Evolutionary conservation across 2,797 vertebrate species (phyloP).

Genomic region (Prunella strophiata): DNA sequence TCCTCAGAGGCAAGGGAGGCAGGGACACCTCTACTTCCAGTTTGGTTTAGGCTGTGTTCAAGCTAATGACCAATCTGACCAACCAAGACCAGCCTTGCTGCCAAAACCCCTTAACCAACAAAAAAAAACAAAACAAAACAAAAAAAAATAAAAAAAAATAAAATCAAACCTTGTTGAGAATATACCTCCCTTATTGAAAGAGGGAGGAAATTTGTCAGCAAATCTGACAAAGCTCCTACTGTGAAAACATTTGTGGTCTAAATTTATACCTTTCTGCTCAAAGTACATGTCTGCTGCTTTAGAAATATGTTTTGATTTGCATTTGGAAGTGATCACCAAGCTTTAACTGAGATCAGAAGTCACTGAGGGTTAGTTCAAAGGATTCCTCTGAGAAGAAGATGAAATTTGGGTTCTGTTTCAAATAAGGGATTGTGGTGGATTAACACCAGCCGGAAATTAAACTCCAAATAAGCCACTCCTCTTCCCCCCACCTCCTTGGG

Average conservation of each 20-base stretch:
- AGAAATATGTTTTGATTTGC: background rate
- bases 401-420: background rate
- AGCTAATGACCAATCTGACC: background rate
- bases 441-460: background rate
- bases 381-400: background rate
- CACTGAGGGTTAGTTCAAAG: background rate
- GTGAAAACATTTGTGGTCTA: conserved; percentile 9
- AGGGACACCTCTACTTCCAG: background rate
- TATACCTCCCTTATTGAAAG: background rate
- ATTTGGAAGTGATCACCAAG: background rate
- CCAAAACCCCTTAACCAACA: background rate
- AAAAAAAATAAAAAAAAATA: background rate
- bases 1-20: background rate
- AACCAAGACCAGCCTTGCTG: background rate
- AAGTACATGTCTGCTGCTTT: background rate
- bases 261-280: background rate
- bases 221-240: background rate
- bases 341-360: background rate
- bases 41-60: background rate
- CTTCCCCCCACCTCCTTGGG: background rate
- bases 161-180: background rate
- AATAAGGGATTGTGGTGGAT: background rate
- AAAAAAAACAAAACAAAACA: background rate
- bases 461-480: background rate
- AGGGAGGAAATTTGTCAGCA: background rate